Conservation (phyloP, 2,113 vertebrate genomes). For the Lophius piscatorius region DNA sequence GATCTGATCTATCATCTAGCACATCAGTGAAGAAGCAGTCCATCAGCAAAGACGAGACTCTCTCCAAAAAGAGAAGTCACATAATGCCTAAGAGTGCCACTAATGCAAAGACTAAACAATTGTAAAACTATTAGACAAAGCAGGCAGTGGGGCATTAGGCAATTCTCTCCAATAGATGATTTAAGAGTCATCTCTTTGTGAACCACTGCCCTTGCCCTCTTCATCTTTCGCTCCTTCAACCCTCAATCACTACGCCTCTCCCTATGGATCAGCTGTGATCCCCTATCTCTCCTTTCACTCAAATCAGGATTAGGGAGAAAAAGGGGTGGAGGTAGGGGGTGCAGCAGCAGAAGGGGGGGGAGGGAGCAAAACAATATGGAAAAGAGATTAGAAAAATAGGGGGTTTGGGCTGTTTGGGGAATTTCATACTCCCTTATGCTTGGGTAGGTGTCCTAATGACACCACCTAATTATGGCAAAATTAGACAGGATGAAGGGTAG, state of each 20-base stretch:
- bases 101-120: slow-evolving; percentile 42
- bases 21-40: slow-evolving; percentile 53
- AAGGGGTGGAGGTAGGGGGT: slow-evolving; percentile 19
- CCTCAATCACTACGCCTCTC: slow-evolving; percentile 59
- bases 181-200: slow-evolving; percentile 71
- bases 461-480: slow-evolving; percentile 85
- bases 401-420: slow-evolving; percentile 79
- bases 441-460: slow-evolving; percentile 82
- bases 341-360: slow-evolving; percentile 51
- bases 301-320: slow-evolving; percentile 80
- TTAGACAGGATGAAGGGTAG: slow-evolving; percentile 74
- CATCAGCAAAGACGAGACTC: slow-evolving; percentile 58
- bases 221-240: slow-evolving; percentile 55
- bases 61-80: slow-evolving; percentile 45
- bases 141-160: slow-evolving; percentile 47
- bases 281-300: slow-evolving; percentile 78
- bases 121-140: slow-evolving; percentile 64
- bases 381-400: slow-evolving; percentile 83
- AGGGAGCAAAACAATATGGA: slow-evolving; percentile 82
- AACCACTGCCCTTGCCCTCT: slow-evolving; percentile 61
- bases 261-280: slow-evolving; percentile 80
- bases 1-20: slow-evolving; percentile 64
- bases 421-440: slow-evolving; percentile 80
- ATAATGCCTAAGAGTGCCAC: slow-evolving; percentile 34
- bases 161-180: slow-evolving; percentile 48